These are phyloP conservation scores for Cylindroiulus punctatus DNA, from an alignment of 2,888 invertebrate genomes.

Conservation along the genomic window DNA sequence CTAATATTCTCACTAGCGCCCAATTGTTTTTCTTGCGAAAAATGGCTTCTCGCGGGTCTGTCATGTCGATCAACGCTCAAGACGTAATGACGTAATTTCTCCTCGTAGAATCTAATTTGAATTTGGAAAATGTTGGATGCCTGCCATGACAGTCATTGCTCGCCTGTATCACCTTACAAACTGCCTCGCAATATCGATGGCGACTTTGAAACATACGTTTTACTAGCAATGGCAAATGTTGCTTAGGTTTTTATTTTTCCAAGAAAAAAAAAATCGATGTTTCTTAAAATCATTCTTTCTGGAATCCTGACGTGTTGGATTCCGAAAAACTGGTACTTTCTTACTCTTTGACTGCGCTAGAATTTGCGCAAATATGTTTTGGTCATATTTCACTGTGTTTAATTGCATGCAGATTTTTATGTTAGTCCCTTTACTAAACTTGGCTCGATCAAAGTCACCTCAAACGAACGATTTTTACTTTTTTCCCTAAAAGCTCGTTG, in stretches of 20 bases:
- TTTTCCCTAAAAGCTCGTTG: neutral
- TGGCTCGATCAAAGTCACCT: neutral
- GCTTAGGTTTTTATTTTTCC: neutral
- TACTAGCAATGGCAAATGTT: neutral
- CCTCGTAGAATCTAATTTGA: neutral
- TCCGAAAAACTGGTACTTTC: no score
- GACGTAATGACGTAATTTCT: neutral
- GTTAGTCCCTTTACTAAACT: neutral
- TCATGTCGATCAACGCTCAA: neutral
- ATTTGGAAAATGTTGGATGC: neutral
- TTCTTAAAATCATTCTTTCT: neutral
- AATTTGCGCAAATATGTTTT: no score
- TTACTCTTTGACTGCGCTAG: no score
- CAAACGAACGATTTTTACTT: no score
- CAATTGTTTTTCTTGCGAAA: conserved; percentile 16
- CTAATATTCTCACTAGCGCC: neutral
- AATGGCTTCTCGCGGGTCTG: conserved; percentile 1
- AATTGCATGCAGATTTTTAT: no score
- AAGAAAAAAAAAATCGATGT: neutral
- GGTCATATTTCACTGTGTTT: no score
- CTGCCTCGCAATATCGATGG: neutral
- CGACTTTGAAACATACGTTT: neutral
- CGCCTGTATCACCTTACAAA: neutral
- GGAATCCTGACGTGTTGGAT: neutral
- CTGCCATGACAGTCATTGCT: neutral